Base-by-base conservation (phyloP, 2,113 vertebrate species). In the Seriola quinqueradiata region DNA sequence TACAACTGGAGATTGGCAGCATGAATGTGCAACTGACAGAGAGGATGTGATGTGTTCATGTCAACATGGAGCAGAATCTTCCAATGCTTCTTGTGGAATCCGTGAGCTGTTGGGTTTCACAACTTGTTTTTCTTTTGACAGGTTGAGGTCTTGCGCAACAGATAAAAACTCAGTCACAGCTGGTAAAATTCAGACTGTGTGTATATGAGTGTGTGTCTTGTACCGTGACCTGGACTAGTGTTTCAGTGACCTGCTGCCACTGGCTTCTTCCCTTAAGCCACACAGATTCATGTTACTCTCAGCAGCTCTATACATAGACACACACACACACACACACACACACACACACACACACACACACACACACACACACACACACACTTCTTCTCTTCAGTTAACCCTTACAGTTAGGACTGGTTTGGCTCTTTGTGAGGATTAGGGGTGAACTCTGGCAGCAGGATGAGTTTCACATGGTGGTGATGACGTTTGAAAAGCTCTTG, bases 271-370 rank as follows among this genome's bases (percentile, higher is more conserved):
- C 42, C 57, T 59, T 81, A 61, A 75, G 73, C 72, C 72, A n/a
- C 19, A 12, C 42, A 61, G 83, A n/a, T 73, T 95, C 88, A 67
- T 77, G 73, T 93, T 91, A 89, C 92, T 61, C 36, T n/a, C 25
- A 69, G 36, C 85, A 87, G 82, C 63, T 90, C 91, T 95, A 94
- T 87, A 92, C 82, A 92, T 91, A 94, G 80, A 90, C 38, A 73
- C 38, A 61, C 23, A 69, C 63, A 83, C 64, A 50, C 40, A 16
- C 54, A 57, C 54, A 57, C 54, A 23, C 54, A 57, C n/a, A 57
- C 54, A 57, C n/a, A 25, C 54, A 90, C 38, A 73, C 38, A 57
- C 23, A 69, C 63, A 83, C 64, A 50, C 23, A 69, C 44, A 38
- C 36, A 36, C 46, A 50, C 57, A 65, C 57, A 66, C 40, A 16